These are phyloP conservation scores for Drosophila suboccidentalis DNA, from an alignment of 2,888 invertebrate species.

Conservation along the genomic window DNA sequence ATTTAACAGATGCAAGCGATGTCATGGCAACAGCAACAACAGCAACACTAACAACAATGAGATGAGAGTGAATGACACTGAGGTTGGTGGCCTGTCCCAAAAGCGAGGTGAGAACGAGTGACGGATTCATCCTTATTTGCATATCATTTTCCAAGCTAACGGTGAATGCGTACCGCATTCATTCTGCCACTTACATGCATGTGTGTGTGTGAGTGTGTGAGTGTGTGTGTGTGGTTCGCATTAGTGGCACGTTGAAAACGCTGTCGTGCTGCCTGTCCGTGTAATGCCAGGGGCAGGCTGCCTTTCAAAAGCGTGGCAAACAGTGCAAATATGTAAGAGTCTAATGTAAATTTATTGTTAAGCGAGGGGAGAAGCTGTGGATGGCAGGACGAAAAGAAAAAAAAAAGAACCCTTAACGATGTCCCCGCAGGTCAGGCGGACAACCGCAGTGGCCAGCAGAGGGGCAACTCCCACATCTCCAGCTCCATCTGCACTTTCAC, in stretches of 20 bases:
- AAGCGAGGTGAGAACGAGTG: conserved; percentile 48
- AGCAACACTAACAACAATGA: conserved; percentile 2
- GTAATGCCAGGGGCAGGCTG: conserved; percentile 45
- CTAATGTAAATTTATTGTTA: conserved; percentile 85
- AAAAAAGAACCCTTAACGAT: conserved; percentile 54
- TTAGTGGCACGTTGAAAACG: conserved; percentile 50
- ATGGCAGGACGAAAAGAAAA: background rate
- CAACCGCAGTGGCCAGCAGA: conserved; percentile 45
- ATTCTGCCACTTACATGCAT: conserved; percentile 34
- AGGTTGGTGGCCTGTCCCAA: conserved; percentile 23
- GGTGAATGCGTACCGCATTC: conserved; percentile 76
- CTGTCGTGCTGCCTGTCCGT: conserved; percentile 55
- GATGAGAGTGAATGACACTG: conserved; percentile 37
- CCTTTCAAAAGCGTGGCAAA: conserved; percentile 71
- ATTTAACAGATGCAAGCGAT: conserved; percentile 18
- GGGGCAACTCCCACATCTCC: conserved; percentile 16
- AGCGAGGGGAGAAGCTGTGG: conserved; percentile 49
- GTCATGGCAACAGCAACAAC: conserved; percentile 7
- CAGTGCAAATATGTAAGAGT: conserved; percentile 82
- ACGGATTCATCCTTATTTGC: conserved; percentile 83
- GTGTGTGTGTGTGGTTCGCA: conserved; percentile 44
- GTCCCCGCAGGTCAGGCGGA: conserved; percentile 53
- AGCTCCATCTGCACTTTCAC: background rate
- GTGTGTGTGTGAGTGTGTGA: conserved; percentile 20
- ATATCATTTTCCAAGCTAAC: conserved; percentile 83